A percentile compares a stretch with the other conserved stretches of the same genome.
Evolutionary conservation across 2,797 vertebrate species (phyloP).

Genomic region (Enteromius anoplus): DNA sequence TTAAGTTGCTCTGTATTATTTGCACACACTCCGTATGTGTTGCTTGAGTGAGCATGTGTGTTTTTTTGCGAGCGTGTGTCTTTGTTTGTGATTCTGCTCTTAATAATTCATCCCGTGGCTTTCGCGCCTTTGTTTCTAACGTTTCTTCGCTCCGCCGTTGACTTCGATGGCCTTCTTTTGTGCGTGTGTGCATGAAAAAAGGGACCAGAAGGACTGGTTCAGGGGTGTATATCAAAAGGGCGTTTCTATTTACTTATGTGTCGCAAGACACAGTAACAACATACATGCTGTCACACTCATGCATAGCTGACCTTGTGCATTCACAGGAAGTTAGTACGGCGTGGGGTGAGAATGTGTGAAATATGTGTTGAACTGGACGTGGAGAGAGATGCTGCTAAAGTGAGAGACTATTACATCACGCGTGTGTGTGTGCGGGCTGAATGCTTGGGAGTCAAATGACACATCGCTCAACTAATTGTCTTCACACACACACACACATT

Average conservation of each 20-base stretch:
- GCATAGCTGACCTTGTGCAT: constrained; percentile 32
- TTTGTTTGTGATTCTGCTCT: constrained; percentile 65
- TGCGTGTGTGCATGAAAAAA: constrained; percentile 35
- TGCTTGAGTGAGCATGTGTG: constrained; percentile 46
- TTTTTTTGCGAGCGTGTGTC: constrained; percentile 50
- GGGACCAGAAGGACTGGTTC: constrained; percentile 3
- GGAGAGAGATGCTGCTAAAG: constrained; percentile 61
- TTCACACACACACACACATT: constrained; percentile 23
- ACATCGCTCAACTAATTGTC: constrained; percentile 38
- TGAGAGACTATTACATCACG: constrained; percentile 53
- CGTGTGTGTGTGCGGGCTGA: constrained; percentile 50
- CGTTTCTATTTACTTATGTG: constrained; percentile 61
- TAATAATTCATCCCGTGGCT: constrained; percentile 74
- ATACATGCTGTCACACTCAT: constrained; percentile 34
- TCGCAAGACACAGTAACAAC: constrained; percentile 45
- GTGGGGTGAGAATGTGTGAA: constrained; percentile 39
- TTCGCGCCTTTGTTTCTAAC: constrained; percentile 67
- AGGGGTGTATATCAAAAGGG: constrained; percentile 23
- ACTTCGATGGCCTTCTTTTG: constrained; percentile 14
- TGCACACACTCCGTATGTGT: background rate
- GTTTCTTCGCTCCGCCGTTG: constrained; percentile 48
- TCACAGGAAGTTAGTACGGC: constrained; percentile 40
- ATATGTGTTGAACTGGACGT: constrained; percentile 60
- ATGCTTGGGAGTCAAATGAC: constrained; percentile 53
- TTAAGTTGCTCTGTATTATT: background rate